A percentile compares a stretch with the other conserved stretches of the same genome.
These are phyloP conservation scores for Galerucella nymphaeae DNA, from an alignment of 2,888 invertebrate species.

Conservation along the genomic window DNA sequence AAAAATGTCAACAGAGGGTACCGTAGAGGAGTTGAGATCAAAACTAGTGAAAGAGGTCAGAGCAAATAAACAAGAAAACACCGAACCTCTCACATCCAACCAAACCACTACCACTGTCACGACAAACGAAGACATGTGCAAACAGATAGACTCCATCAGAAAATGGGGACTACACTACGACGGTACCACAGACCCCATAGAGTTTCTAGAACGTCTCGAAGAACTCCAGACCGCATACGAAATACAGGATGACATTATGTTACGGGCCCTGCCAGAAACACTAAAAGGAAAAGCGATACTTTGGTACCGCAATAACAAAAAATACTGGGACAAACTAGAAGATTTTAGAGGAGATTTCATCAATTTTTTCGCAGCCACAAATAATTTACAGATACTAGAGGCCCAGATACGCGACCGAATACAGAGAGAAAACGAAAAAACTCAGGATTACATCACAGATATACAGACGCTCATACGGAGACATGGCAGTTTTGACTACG, in stretches of 20 bases:
- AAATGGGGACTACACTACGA: conserved; percentile 10
- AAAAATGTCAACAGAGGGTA: too few relatives aligned
- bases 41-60: too few relatives aligned
- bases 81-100: neutral
- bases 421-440: neutral
- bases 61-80: too few relatives aligned
- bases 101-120: neutral
- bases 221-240: neutral
- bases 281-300: neutral
- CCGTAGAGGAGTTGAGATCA: too few relatives aligned
- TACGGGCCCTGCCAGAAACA: neutral
- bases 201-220: neutral
- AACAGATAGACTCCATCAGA: conserved; percentile 1
- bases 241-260: neutral
- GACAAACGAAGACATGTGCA: neutral
- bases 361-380: too few relatives aligned
- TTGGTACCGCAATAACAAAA: conserved; percentile 7
- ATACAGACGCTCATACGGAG: neutral
- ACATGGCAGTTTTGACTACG: neutral
- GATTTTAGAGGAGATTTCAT: too few relatives aligned
- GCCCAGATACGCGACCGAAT: neutral
- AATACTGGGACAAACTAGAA: neutral
- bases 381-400: too few relatives aligned
- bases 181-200: neutral
- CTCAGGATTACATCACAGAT: neutral